Conservation (phyloP, 2,113 vertebrate species). For the Catharus bicknelli region DNA sequence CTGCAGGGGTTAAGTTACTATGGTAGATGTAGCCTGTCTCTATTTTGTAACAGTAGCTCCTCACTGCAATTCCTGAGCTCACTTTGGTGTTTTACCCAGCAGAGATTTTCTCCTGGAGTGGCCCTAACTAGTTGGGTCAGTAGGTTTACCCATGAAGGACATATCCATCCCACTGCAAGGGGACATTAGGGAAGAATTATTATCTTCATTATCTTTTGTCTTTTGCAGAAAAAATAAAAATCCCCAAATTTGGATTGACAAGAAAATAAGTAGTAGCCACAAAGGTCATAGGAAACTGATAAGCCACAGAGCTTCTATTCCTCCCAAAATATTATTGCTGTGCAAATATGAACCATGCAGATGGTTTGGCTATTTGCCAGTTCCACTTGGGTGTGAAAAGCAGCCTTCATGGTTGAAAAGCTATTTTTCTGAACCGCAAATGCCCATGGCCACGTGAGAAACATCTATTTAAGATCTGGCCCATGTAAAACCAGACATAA, state of each 20-base stretch:
- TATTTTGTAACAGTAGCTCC: background rate
- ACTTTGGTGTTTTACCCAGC: background rate
- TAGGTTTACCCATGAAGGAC: background rate
- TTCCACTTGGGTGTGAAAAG: slow-evolving; percentile 61
- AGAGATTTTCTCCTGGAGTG: background rate
- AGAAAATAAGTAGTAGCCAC: background rate
- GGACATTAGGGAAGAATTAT: background rate
- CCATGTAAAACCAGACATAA: slow-evolving; percentile 27
- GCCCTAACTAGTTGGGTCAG: background rate
- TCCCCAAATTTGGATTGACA: background rate
- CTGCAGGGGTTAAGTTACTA: background rate
- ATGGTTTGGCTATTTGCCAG: slow-evolving; percentile 50
- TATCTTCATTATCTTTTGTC: background rate
- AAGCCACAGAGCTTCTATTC: slow-evolving; percentile 46
- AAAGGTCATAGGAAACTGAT: slow-evolving; percentile 41
- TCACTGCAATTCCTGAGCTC: background rate
- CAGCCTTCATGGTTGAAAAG: slow-evolving; percentile 46
- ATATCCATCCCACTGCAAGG: background rate
- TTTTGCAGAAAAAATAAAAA: background rate
- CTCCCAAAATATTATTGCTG: background rate
- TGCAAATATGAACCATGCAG: background rate
- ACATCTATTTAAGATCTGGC: slow-evolving; percentile 24
- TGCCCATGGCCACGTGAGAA: background rate
- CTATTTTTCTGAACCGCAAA: slow-evolving; percentile 42
- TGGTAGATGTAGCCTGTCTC: background rate